phyloP scores from a whole-genome alignment of 1,140 invertebrate genomes.

The Reticulitermes speratus region DNA sequence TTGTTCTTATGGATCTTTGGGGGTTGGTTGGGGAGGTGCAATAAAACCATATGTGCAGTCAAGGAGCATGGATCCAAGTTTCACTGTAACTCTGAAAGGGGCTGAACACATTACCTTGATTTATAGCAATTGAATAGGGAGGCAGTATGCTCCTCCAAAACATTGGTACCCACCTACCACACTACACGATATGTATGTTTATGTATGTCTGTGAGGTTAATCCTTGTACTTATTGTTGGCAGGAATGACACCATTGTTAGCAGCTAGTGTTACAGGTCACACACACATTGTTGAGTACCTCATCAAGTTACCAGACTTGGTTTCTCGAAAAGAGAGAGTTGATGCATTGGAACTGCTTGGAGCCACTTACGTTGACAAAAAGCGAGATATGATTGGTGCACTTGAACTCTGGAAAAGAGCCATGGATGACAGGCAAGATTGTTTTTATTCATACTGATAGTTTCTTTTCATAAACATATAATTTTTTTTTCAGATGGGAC shows the following conservation, averaged over 20 bases:
- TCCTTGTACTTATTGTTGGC: neutral
- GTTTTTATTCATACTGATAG: neutral
- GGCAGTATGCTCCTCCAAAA: too few relatives aligned
- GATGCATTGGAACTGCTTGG: conserved; percentile 91
- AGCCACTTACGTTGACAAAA: conserved; percentile 96
- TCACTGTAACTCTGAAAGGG: too few relatives aligned
- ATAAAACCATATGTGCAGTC: too few relatives aligned
- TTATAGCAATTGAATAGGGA: too few relatives aligned
- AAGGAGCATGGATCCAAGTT: too few relatives aligned
- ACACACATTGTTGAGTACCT: conserved; percentile 91
- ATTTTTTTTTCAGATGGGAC: neutral
- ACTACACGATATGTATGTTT: too few relatives aligned
- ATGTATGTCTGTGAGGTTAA: too few relatives aligned
- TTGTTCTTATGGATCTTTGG: too few relatives aligned
- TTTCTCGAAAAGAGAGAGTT: conserved; percentile 76
- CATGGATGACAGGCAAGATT: conserved; percentile 72
- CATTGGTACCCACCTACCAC: too few relatives aligned
- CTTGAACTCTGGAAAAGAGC: conserved; percentile 85
- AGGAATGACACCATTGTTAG: conserved; percentile 91
- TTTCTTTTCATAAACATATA: conserved; percentile 18
- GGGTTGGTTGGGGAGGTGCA: too few relatives aligned
- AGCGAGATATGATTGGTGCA: conserved; percentile 88
- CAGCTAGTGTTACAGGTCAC: conserved; percentile 89
- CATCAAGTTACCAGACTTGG: conserved; percentile 65
- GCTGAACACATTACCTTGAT: too few relatives aligned